These are phyloP conservation scores for Dicerorhinus sumatrensis DNA, from an alignment of 2,113 vertebrate genomes.

Conservation along the genomic window DNA sequence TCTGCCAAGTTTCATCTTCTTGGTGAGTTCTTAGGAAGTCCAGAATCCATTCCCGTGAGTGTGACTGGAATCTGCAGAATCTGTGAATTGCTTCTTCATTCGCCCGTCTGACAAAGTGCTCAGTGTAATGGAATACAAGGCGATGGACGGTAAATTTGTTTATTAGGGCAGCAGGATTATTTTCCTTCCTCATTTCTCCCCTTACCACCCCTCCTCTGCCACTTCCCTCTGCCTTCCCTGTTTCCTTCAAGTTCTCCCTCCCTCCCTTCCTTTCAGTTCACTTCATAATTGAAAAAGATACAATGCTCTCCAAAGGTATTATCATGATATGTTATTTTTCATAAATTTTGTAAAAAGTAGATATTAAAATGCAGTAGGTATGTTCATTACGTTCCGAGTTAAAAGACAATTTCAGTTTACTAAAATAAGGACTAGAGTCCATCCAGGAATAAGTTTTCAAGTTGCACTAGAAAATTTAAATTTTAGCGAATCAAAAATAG, in stretches of 20 bases:
- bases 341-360: slow-evolving; percentile 72
- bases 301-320: slow-evolving; percentile 54
- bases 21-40: slow-evolving; percentile 82
- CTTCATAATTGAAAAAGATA: slow-evolving; percentile 67
- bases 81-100: slow-evolving; percentile 79
- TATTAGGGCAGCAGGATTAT: slow-evolving; percentile 62
- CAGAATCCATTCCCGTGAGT: slow-evolving; percentile 77
- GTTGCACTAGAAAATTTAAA: slow-evolving; percentile 68
- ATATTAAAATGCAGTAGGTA: slow-evolving; percentile 78
- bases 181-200: neutral
- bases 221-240: neutral
- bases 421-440: slow-evolving; percentile 77
- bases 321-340: slow-evolving; percentile 66
- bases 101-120: slow-evolving; percentile 74
- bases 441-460: slow-evolving; percentile 81
- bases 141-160: slow-evolving; percentile 42
- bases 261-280: neutral
- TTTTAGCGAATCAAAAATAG: slow-evolving; percentile 35
- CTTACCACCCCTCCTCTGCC: rapidly evolving
- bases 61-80: slow-evolving; percentile 80
- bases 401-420: slow-evolving; percentile 82
- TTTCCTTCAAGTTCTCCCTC: neutral
- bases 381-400: slow-evolving; percentile 75
- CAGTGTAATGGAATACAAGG: slow-evolving; percentile 43
- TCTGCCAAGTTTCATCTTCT: slow-evolving; percentile 86